A percentile compares a stretch with the other conserved stretches of the same genome.
These are phyloP conservation scores for Chrysochloris asiatica DNA, from an alignment of 2,113 vertebrate genomes.

Conservation along the genomic window DNA sequence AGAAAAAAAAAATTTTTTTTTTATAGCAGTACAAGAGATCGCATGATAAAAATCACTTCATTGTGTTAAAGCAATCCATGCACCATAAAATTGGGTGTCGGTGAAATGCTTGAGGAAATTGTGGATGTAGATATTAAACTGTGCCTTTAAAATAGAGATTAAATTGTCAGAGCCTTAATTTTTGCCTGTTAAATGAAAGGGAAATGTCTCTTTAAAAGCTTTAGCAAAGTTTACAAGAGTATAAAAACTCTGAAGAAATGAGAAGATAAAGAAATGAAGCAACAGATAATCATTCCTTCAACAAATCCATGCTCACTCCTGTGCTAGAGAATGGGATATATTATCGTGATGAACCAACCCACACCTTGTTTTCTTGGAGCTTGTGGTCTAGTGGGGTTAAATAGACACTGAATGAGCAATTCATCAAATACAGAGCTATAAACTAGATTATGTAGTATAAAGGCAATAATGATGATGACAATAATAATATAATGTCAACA, in stretches of 20 bases:
- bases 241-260: slow-evolving; percentile 50
- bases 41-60: slow-evolving; percentile 45
- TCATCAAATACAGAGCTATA: neutral
- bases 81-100: slow-evolving; percentile 16
- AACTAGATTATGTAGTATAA: neutral
- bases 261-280: slow-evolving; percentile 21
- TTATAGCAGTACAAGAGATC: slow-evolving; percentile 12
- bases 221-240: slow-evolving; percentile 45
- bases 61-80: slow-evolving; percentile 7
- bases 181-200: slow-evolving; percentile 51
- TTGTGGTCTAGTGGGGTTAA: neutral
- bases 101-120: slow-evolving; percentile 21
- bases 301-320: neutral
- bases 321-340: neutral
- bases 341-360: neutral
- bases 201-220: slow-evolving; percentile 46
- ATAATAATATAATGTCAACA: neutral
- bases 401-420: neutral
- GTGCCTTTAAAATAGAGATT: slow-evolving; percentile 49
- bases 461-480: neutral
- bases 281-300: slow-evolving; percentile 44
- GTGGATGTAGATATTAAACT: slow-evolving; percentile 33
- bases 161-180: slow-evolving; percentile 61
- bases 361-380: neutral
- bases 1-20: neutral